phyloP scores from a whole-genome alignment of 1,140 invertebrate genomes.

The Pseudomyrmex flavicornis region DNA sequence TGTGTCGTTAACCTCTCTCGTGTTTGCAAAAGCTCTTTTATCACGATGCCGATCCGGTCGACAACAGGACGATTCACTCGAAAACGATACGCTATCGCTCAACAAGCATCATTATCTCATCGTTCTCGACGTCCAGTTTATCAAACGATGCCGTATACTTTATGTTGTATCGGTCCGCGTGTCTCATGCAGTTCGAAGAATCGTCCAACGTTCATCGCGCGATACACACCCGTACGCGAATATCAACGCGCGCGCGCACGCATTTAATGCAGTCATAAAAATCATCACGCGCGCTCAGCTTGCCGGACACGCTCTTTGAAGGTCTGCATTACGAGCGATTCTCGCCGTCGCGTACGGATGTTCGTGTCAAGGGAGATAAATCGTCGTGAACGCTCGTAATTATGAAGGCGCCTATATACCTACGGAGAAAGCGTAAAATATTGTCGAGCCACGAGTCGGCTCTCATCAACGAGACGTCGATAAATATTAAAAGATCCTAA shows the following conservation, averaged over 20 bases:
- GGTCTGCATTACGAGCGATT: conserved; percentile 44
- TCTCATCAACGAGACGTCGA: conserved; percentile 62
- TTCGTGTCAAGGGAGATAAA: conserved; percentile 65
- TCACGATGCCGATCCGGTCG: conserved; percentile 33
- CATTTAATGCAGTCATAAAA: conserved; percentile 46
- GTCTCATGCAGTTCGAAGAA: conserved; percentile 64
- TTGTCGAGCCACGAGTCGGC: conserved; percentile 45
- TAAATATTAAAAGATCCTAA: conserved; percentile 78
- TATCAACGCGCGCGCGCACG: conserved; percentile 10
- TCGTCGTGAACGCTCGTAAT: conserved; percentile 64
- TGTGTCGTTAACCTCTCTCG: conserved; percentile 4
- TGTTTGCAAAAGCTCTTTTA: conserved; percentile 46
- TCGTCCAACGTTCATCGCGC: conserved; percentile 14
- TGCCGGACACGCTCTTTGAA: conserved; percentile 43
- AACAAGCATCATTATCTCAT: conserved; percentile 63
- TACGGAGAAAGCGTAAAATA: conserved; percentile 60
- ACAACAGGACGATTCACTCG: conserved; percentile 67
- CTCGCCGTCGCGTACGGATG: conserved; percentile 35
- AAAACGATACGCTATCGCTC: conserved; percentile 61
- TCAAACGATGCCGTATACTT: conserved; percentile 65
- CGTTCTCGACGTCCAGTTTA: conserved; percentile 65
- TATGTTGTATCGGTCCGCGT: conserved; percentile 48
- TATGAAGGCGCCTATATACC: conserved; percentile 46
- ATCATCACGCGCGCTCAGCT: conserved; percentile 6
- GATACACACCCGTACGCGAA: background rate